Conservation (phyloP, 2,888 invertebrate genomes). For the Microplitis deprimator region DNA sequence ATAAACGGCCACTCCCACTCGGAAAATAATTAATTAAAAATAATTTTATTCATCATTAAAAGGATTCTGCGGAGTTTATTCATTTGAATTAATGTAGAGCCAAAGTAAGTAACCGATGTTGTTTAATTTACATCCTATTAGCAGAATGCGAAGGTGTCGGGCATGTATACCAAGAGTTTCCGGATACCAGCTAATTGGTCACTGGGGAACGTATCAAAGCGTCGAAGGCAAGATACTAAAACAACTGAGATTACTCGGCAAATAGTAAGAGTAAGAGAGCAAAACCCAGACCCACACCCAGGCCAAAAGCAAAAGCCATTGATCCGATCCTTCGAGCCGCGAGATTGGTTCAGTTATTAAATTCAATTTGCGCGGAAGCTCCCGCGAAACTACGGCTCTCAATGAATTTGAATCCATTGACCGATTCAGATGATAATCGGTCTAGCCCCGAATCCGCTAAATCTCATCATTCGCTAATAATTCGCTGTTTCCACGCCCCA, state of each 20-base stretch:
- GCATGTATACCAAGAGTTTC: slow-evolving; percentile 32
- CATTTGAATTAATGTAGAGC: too few species aligned
- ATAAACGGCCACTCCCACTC: too few species aligned
- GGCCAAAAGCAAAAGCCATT: slow-evolving; percentile 30
- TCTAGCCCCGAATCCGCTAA: slow-evolving; percentile 29
- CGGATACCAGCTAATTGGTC: slow-evolving; percentile 38
- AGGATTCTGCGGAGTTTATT: too few species aligned
- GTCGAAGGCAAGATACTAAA: slow-evolving; percentile 27
- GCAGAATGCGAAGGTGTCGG: slow-evolving; percentile 23
- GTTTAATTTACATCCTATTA: slow-evolving; percentile 33
- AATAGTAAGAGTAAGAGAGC: slow-evolving; percentile 19
- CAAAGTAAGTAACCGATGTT: background rate
- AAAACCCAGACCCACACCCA: background rate
- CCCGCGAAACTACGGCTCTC: slow-evolving; percentile 22
- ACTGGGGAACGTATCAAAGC: slow-evolving; percentile 39
- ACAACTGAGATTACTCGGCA: slow-evolving; percentile 19
- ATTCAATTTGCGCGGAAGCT: slow-evolving; percentile 39
- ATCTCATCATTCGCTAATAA: slow-evolving; percentile 41
- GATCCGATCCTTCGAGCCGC: slow-evolving; percentile 32
- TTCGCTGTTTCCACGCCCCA: slow-evolving; percentile 30
- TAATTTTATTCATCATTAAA: too few species aligned
- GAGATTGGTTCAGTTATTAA: slow-evolving; percentile 43
- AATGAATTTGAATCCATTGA: slow-evolving; percentile 41
- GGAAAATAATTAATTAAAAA: too few species aligned
- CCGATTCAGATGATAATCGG: slow-evolving; percentile 38